phyloP scores from a whole-genome alignment of 2,113 vertebrate species.

The Speoplatyrhinus poulsoni region DNA sequence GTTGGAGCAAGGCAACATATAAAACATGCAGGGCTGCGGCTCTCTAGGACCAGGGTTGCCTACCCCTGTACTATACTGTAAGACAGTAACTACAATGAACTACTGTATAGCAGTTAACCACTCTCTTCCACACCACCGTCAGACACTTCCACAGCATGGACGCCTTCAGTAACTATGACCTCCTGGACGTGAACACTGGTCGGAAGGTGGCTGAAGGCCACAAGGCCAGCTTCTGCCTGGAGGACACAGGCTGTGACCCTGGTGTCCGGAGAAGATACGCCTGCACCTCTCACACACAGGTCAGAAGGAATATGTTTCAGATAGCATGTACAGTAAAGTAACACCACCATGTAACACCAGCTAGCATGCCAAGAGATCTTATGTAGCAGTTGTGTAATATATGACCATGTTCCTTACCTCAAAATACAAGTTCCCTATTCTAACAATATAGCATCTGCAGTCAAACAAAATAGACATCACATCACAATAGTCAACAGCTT shows the following conservation, averaged over 20 bases:
- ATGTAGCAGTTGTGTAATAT: no score
- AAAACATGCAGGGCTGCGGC: no score
- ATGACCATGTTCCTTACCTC: no score
- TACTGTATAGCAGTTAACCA: not conserved
- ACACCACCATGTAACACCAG: no score
- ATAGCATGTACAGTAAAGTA: not conserved
- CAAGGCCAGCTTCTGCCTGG: slow-evolving; percentile 87
- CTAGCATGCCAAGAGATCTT: no score
- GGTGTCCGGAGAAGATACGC: slow-evolving; percentile 80
- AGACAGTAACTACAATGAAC: not conserved
- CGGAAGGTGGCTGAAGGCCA: slow-evolving; percentile 82
- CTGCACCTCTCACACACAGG: slow-evolving; percentile 84
- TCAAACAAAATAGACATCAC: no score
- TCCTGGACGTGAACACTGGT: slow-evolving; percentile 71
- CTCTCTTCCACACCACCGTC: not conserved
- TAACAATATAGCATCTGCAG: no score
- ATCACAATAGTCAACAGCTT: no score
- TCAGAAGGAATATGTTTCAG: slow-evolving; percentile 32
- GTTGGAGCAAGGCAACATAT: no score
- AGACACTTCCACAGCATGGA: slow-evolving; percentile 88
- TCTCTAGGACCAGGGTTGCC: no score
- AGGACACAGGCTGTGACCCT: slow-evolving; percentile 80
- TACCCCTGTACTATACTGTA: not conserved
- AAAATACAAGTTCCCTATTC: no score
- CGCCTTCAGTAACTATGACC: slow-evolving; percentile 84